phyloP scores from a whole-genome alignment of 2,113 vertebrate genomes.

The Cephalopholis sonnerati region DNA sequence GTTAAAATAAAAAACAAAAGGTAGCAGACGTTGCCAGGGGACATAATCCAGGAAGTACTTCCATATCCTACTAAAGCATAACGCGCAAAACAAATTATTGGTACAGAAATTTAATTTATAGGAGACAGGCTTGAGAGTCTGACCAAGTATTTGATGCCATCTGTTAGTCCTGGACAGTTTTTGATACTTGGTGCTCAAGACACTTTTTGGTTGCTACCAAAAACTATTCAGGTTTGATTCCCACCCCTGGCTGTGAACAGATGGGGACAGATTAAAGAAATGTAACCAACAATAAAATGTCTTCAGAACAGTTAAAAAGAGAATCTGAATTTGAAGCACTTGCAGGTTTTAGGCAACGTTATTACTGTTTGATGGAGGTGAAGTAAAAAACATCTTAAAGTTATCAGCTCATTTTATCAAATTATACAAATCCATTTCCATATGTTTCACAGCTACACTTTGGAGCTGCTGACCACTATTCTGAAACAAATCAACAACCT shows the following conservation, averaged over 20 bases:
- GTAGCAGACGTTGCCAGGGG: too few relatives aligned
- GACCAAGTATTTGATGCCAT: not conserved
- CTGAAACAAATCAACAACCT: slow-evolving; percentile 3
- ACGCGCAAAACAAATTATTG: not conserved
- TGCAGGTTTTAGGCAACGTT: not conserved
- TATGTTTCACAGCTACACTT: not conserved
- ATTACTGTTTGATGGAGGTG: not conserved
- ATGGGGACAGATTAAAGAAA: not conserved
- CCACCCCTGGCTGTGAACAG: not conserved
- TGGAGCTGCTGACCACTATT: not conserved
- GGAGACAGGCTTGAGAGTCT: not conserved
- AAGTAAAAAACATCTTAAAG: slow-evolving; percentile 12
- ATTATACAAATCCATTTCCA: not conserved
- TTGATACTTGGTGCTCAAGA: not conserved
- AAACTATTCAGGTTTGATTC: not conserved
- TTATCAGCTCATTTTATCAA: slow-evolving; percentile 5
- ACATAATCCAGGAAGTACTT: too few relatives aligned
- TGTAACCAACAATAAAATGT: not conserved
- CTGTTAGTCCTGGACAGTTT: not conserved
- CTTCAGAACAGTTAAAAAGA: not conserved
- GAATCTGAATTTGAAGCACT: not conserved
- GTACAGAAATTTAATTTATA: not conserved
- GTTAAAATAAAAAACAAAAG: too few relatives aligned
- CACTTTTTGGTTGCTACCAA: not conserved
- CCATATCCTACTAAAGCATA: not conserved